Evolutionary conservation across 2,888 invertebrate genomes (phyloP), one percentile per base, ranked within the genome.

Genomic region (Sarcophaga caerulescens): DNA sequence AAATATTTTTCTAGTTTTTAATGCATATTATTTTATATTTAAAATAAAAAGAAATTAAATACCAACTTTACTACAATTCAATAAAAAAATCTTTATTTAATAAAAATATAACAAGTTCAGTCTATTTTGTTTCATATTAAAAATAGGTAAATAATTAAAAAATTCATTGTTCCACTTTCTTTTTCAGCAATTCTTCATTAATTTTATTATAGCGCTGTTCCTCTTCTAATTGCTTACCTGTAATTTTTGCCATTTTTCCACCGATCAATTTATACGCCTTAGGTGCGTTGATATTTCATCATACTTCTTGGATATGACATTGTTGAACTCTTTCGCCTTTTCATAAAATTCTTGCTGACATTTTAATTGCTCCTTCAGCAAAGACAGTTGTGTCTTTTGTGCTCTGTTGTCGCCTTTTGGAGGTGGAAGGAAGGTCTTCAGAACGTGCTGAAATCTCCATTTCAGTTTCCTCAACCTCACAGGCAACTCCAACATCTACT

Each of bases 301-400:
- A 59, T 59, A 59, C 17, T 59, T 59, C 59, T 59, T 59, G 59
- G 59, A 59, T 59, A 59, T 59, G 59, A 4, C 14, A 59, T 59
- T 59, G 59, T 59, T 59, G 8, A 11, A 59, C 59, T 59, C 59
- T 59, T 59, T 59, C 59, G 17, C 3, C 59, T 59, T 8, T 59
- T 59, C 59, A 59, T 59, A 59, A 59, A 59, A 59, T 59, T 59
- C 59, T 59, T 59, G 59, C 59, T 59, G 59, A 11, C 59, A 59
- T 59, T 59, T 59, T 17, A 59, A 14, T 59, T 59, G 59, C 59
- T 17, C 59, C 59, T 10, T 59, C 59, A 59, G 59, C 59, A 23
- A 23, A 23, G 23, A 23, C 23, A 52, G 52, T 52, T 52, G 14
- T 52, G 1, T 52, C 52, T 52, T 52, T 10, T 52, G 52, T 10